A percentile compares a stretch with the other conserved stretches of the same genome.
Evolutionary conservation across 2,113 vertebrate species (phyloP).

Genomic region (Pionites leucogaster): DNA sequence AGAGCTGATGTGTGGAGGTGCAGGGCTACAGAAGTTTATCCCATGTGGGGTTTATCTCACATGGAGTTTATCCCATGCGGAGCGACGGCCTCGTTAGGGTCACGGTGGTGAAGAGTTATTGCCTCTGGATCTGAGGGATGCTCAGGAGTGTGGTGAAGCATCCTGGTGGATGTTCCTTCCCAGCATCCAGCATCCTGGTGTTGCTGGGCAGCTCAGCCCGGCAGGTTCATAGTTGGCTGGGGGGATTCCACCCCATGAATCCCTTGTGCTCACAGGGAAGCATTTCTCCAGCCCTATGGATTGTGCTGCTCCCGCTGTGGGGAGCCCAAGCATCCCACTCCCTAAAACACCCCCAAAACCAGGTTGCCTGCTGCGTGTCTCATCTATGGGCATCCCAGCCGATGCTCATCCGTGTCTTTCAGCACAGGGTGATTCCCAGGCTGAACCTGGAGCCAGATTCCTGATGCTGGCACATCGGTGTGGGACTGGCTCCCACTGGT

Average conservation of each 20-base stretch:
- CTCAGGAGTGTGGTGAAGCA: accelerated
- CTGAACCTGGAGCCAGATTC: not conserved
- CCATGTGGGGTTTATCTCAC: not conserved
- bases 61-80: not conserved
- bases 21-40: not conserved
- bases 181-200: not conserved
- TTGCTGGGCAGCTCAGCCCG: not conserved
- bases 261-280: accelerated
- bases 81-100: accelerated
- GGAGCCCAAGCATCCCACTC: not conserved
- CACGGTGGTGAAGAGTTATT: accelerated
- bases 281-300: not conserved
- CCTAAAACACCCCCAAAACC: not conserved
- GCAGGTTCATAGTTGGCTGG: accelerated
- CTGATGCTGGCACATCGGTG: accelerated
- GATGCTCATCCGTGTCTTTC: accelerated
- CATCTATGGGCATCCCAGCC: not conserved
- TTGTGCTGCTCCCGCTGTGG: accelerated
- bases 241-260: not conserved
- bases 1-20: not conserved
- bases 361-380: accelerated
- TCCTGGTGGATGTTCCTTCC: not conserved
- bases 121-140: not conserved
- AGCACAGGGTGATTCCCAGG: not conserved
- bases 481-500: accelerated